Percentiles rank a stretch among this genome's conserved stretches.
Evolutionary conservation across 2,113 vertebrate species (phyloP).

Genomic region (Taxidea taxus): DNA sequence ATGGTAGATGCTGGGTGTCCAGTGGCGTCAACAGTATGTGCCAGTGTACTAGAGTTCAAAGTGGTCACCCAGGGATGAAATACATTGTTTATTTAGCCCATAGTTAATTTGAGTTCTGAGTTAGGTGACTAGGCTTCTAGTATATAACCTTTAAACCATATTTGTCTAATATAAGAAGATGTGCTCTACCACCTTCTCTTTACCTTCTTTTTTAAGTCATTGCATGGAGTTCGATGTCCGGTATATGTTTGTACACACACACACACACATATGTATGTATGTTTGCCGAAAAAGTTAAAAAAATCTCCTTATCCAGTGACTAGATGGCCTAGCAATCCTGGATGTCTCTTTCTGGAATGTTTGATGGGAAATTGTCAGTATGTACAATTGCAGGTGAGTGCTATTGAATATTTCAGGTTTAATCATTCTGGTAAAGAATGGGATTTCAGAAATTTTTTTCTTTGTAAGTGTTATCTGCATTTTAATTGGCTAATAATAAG

Average conservation of each 20-base stretch:
- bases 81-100: neutral
- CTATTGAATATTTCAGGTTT: neutral
- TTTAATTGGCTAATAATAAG: neutral
- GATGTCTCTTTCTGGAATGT: slow-evolving; percentile 95
- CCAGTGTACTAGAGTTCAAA: neutral
- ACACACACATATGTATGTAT: neutral
- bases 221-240: neutral
- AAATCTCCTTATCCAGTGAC: slow-evolving; percentile 80
- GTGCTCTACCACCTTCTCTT: neutral
- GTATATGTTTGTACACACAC: neutral
- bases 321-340: slow-evolving; percentile 95
- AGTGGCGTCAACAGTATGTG: neutral
- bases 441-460: neutral
- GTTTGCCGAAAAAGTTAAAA: neutral
- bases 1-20: neutral
- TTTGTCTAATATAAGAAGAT: neutral
- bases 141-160: neutral
- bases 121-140: neutral
- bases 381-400: slow-evolving; percentile 92
- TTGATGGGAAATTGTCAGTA: slow-evolving; percentile 97
- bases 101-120: neutral
- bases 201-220: neutral
- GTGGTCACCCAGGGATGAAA: neutral
- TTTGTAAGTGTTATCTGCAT: neutral
- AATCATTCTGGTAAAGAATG: neutral